Conservation (phyloP, 2,888 invertebrate species). For the Panopea generosa region DNA sequence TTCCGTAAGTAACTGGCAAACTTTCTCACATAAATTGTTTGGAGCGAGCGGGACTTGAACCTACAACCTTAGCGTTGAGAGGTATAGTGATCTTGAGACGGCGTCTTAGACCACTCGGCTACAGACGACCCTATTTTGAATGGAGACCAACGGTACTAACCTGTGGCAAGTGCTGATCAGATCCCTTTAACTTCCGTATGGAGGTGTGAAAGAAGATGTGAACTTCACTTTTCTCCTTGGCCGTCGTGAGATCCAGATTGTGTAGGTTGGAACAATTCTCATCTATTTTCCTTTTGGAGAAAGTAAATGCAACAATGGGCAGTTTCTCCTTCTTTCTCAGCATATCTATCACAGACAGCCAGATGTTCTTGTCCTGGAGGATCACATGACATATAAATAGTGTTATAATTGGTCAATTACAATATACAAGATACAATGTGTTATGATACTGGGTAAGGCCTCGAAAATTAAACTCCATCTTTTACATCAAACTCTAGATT, state of each 20-base stretch:
- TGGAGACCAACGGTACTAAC: conserved; percentile 76
- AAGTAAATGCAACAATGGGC: conserved; percentile 97
- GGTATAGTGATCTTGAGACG: too few species aligned
- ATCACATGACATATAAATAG: background rate
- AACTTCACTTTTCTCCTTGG: conserved; percentile 93
- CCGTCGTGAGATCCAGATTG: conserved; percentile 91
- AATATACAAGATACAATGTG: too few species aligned
- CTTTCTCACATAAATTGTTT: too few species aligned
- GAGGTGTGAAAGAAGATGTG: conserved; percentile 94
- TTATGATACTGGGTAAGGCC: too few species aligned
- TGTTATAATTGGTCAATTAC: too few species aligned
- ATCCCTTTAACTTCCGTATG: conserved; percentile 92
- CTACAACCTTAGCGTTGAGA: too few species aligned
- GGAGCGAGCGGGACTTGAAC: too few species aligned
- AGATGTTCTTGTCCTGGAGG: conserved; percentile 88
- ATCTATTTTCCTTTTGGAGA: conserved; percentile 94
- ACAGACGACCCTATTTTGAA: too few species aligned
- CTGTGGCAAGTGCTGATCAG: conserved; percentile 96
- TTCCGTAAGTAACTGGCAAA: too few species aligned
- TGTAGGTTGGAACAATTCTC: conserved; percentile 88
- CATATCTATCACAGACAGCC: conserved; percentile 89
- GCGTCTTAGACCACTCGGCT: too few species aligned
- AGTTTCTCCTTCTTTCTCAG: conserved; percentile 93
- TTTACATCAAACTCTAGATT: too few species aligned
- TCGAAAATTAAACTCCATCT: too few species aligned